Conservation (phyloP, 1,140 invertebrate species). For the Aphis craccivora region DNA sequence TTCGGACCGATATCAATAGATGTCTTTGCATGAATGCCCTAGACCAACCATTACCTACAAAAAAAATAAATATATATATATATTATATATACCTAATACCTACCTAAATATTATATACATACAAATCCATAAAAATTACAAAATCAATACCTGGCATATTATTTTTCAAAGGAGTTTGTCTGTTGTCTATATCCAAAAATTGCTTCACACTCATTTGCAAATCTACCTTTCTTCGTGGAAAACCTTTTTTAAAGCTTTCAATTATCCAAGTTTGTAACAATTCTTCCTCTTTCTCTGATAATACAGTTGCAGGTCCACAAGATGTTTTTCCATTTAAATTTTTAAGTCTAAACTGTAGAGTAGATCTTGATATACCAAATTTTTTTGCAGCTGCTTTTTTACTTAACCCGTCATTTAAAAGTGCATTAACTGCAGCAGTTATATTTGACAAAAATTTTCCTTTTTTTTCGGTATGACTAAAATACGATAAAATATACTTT, state of each 20-base stretch:
- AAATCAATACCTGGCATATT: conserved; percentile 1
- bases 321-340: background rate
- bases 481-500: background rate
- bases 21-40: conserved; percentile 4
- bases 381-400: background rate
- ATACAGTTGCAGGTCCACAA: background rate
- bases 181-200: background rate
- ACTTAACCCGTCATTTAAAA: background rate
- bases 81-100: too few relatives aligned
- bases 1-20: background rate
- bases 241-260: background rate
- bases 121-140: background rate
- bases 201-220: background rate
- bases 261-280: background rate
- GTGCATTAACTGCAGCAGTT: background rate
- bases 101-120: background rate
- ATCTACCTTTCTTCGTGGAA: conserved; percentile 19
- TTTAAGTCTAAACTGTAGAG: background rate
- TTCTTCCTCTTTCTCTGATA: background rate
- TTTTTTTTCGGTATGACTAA: conserved; percentile 1
- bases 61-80: too few relatives aligned
- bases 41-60: background rate
- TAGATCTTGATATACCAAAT: background rate
- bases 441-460: conserved; percentile 11
- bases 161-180: conserved; percentile 11